Percentiles rank a stretch among this genome's conserved stretches.
Evolutionary conservation across 2,113 vertebrate species (phyloP).

Genomic region (Eclectus roratus): DNA sequence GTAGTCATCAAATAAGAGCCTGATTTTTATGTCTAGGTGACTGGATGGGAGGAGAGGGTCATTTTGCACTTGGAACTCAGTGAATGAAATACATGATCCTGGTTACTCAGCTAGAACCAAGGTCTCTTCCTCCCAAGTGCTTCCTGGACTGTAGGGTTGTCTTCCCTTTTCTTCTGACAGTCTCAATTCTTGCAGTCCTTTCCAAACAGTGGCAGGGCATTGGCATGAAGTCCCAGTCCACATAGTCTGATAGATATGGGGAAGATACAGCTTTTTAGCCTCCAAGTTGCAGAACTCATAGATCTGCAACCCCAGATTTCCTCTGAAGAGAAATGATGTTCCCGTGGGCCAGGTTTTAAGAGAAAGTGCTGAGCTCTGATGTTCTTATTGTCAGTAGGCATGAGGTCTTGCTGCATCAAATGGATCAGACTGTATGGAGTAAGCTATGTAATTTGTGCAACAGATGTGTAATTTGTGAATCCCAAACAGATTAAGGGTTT

Average conservation of each 20-base stretch:
- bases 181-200: neutral
- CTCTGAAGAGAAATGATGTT: neutral
- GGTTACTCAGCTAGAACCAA: neutral
- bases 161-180: neutral
- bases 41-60: neutral
- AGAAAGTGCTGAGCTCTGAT: neutral
- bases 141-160: neutral
- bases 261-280: neutral
- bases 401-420: neutral
- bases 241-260: neutral
- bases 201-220: neutral
- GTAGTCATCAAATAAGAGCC: neutral
- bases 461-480: neutral
- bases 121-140: neutral
- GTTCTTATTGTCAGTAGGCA: neutral
- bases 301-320: neutral
- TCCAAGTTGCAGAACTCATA: neutral
- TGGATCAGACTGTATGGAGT: neutral
- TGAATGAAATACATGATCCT: neutral
- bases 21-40: neutral
- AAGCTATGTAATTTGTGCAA: neutral
- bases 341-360: neutral
- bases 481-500: neutral
- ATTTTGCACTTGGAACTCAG: neutral
- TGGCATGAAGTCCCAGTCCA: rapidly evolving